Evolutionary conservation across 2,888 invertebrate species (phyloP).

Genomic region (Petrolisthes cinctipes): DNA sequence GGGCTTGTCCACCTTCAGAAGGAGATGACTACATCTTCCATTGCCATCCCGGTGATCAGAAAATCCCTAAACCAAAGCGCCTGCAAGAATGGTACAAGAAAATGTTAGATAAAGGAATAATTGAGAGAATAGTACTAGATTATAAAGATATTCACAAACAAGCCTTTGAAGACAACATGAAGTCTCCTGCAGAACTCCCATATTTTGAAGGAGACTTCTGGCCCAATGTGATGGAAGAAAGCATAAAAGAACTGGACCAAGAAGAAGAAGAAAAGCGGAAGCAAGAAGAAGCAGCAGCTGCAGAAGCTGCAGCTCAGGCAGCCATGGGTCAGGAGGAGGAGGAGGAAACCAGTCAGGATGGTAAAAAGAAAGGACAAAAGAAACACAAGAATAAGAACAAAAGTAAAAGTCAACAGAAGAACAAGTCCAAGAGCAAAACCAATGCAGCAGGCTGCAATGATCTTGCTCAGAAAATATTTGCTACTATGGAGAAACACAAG

Average conservation of each 20-base stretch:
- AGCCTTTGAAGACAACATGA: slow-evolving; percentile 97
- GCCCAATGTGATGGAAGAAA: slow-evolving; percentile 99
- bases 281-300: slow-evolving; percentile 93
- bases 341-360: slow-evolving; percentile 80
- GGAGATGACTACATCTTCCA: slow-evolving; percentile 99
- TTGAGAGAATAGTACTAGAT: slow-evolving; percentile 97
- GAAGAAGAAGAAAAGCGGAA: slow-evolving; percentile 82
- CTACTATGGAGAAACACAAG: slow-evolving; percentile 99
- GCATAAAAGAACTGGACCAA: slow-evolving; percentile 97
- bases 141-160: slow-evolving; percentile 99
- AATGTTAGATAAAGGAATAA: slow-evolving; percentile 99
- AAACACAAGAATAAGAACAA: slow-evolving; percentile 98
- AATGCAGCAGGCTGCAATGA: slow-evolving; percentile 95
- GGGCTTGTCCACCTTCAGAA: slow-evolving; percentile 99
- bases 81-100: slow-evolving; percentile 99
- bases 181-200: slow-evolving; percentile 93
- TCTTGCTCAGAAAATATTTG: slow-evolving; percentile 96
- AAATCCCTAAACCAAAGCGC: slow-evolving; percentile 99
- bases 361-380: slow-evolving; percentile 97
- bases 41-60: slow-evolving; percentile 99
- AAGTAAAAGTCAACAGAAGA: slow-evolving; percentile 94
- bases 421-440: slow-evolving; percentile 96
- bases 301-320: slow-evolving; percentile 78
- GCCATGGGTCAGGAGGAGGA: slow-evolving; percentile 68
- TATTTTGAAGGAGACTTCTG: slow-evolving; percentile 99